A percentile compares a stretch with the other conserved stretches of the same genome.
Conservation (phyloP, 2,888 invertebrate genomes). For the Phragmatobia fuliginosa region DNA sequence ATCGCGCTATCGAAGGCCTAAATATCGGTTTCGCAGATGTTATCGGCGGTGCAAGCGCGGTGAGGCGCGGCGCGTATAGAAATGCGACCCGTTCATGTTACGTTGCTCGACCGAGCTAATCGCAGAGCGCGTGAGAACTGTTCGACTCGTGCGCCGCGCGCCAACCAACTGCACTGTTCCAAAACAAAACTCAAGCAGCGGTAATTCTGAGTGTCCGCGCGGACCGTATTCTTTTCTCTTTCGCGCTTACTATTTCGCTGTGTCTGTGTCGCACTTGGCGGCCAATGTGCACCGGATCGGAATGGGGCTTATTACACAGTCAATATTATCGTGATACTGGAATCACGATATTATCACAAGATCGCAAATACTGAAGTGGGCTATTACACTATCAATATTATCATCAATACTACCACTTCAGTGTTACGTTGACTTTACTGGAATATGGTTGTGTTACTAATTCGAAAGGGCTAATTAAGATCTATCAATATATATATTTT, state of each 20-base stretch:
- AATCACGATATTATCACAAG: too few species aligned
- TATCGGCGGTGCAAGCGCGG: conserved; percentile 70
- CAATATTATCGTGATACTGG: too few species aligned
- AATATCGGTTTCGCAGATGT: conserved; percentile 82
- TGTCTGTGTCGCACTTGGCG: conserved; percentile 59
- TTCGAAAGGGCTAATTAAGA: too few species aligned
- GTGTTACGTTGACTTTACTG: too few species aligned
- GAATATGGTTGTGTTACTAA: too few species aligned
- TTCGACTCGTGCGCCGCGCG: conserved; percentile 75
- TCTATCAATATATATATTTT: too few species aligned
- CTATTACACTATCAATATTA: too few species aligned
- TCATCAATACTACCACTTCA: too few species aligned
- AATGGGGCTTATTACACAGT: too few species aligned
- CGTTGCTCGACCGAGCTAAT: conserved; percentile 50
- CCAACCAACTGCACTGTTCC: conserved; percentile 73
- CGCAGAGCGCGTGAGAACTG: conserved; percentile 56
- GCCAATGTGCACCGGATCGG: conserved; percentile 67
- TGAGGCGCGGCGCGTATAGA: conserved; percentile 73
- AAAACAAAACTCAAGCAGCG: conserved; percentile 80
- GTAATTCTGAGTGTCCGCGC: conserved; percentile 77
- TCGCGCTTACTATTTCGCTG: conserved; percentile 54
- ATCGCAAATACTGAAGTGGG: too few species aligned
- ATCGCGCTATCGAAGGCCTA: conserved; percentile 76
- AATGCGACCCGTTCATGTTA: conserved; percentile 76
- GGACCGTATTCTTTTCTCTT: conserved; percentile 53